Evolutionary conservation across 2,797 vertebrate species (phyloP).

Genomic region (Brachyrhaphis roseni): DNA sequence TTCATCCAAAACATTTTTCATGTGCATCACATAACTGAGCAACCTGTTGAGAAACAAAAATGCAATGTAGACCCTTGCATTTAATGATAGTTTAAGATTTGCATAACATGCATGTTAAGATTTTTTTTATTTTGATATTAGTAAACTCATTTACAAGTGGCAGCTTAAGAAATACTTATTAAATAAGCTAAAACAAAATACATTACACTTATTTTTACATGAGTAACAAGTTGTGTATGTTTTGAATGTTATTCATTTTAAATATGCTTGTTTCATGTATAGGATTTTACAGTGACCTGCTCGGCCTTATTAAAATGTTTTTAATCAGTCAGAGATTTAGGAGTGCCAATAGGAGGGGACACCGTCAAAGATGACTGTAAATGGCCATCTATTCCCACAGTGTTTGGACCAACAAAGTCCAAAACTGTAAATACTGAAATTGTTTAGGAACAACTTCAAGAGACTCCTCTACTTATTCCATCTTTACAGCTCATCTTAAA

Average conservation of each 20-base stretch:
- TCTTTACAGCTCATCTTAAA: neutral
- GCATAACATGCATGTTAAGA: neutral
- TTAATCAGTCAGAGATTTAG: neutral
- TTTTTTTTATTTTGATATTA: neutral
- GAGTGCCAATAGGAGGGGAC: neutral
- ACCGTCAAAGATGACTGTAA: neutral
- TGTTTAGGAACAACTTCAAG: neutral
- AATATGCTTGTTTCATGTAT: neutral
- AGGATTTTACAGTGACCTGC: neutral
- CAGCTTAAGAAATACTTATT: neutral
- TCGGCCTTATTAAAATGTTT: neutral
- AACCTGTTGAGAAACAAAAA: slow-evolving; percentile 4
- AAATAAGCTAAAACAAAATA: neutral
- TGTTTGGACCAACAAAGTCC: neutral
- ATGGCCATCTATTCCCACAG: neutral
- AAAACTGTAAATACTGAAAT: neutral
- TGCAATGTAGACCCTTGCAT: neutral
- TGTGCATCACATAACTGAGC: neutral
- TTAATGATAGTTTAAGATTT: neutral
- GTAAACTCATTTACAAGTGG: neutral
- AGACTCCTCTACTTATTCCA: neutral
- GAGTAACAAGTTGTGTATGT: neutral
- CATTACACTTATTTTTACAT: neutral
- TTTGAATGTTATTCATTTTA: neutral
- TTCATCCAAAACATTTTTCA: neutral